Base-by-base conservation (phyloP, 2,113 vertebrate species). In the Proteles cristata region DNA sequence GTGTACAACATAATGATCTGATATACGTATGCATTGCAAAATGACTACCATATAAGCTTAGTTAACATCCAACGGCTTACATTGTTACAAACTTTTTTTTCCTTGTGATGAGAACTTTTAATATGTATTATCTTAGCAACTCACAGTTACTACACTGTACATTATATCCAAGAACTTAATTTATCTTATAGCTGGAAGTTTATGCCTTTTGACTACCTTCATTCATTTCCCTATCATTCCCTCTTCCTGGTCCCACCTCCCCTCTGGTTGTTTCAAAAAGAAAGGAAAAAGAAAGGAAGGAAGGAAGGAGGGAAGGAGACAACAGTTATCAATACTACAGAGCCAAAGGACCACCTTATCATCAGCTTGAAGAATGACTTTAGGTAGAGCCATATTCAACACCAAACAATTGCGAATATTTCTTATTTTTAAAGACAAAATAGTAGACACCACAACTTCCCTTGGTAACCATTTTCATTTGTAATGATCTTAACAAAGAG, bases 361-460 rank as follows among this genome's bases (percentile, higher is more conserved):
- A 4, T 35, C 33, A 50, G 2, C 23, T 81, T 43, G 45, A 48
- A 28, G 11, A 79, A 55, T 28, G 15, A 79, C 39, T 89, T 91
- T 39, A 66, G 7, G 26, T 35, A 63, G 26, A 35, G 21, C 11
- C 73, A 82, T 43, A 21, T 76, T 69, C 28, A 19, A 95, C 23
- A 14, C 8, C 10, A 33, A 26, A 33, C 12, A 11, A 55, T 4
- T 48, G 79, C 11, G 33, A 61, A 58, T n/a, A 66, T 35, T 45
- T 85, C 55, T 86, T 50, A 74, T 48, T 94, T 97, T 95, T 88
- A 90, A 95, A 94, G 93, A 71, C 7, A 33, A 33, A 94, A 14
- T 14, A 69, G 61, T 53, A 50, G 26, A 48, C 73, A 88, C 58
- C 11, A 68, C 39, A 84, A n/a, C 21, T 80, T 79, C 39, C n/a